Evolutionary conservation across 2,888 invertebrate species (phyloP), one percentile per base, ranked within the genome.

Genomic region (Acholoe squamosa): DNA sequence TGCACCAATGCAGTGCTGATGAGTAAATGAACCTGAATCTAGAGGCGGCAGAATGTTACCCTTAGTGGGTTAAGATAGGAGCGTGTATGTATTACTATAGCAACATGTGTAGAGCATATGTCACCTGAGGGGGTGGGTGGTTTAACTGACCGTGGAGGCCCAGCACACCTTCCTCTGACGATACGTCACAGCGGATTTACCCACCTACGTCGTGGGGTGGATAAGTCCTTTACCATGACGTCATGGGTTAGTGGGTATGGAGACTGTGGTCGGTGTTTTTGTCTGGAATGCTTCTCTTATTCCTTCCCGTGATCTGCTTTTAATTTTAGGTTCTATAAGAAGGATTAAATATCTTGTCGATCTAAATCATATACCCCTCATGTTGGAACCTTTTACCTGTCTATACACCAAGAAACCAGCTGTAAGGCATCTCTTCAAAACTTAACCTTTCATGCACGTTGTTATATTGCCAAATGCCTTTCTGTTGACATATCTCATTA

Each of bases 131-230:
- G 61, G 43, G 61, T n/a, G 22, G 61, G 12, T 61, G 71, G 71
- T 71, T 43, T 28, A 71, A n/a, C 71, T 71, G 71, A 71, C 71
- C 71, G 71, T 71, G 71, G 28, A n/a, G 71, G 28, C 25, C 28
- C n/a, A 28, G 71, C 19, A 71, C 71, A 71, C 71, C 71, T 71
- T 16, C 3, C 28, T 71, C 71, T 71, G 31, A 22, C 71, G 71
- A 25, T n/a, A 71, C 71, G 71, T 71, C 71, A 71, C 28, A 25
- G 28, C 3, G 28, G 28, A 71, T 71, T 71, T 25, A 71, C 31
- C 28, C 14, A 25, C 14, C n/a, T 14, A 71, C 71, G 71, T 14
- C 71, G 71, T n/a, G 71, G 71, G 28, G 28, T 28, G 71, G 28
- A 14, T 25, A 25, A 71, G 71, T 71, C 71, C 28, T 71, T 71